phyloP scores from a whole-genome alignment of 2,888 invertebrate species.

The Scelioninae gen. 2 region DNA sequence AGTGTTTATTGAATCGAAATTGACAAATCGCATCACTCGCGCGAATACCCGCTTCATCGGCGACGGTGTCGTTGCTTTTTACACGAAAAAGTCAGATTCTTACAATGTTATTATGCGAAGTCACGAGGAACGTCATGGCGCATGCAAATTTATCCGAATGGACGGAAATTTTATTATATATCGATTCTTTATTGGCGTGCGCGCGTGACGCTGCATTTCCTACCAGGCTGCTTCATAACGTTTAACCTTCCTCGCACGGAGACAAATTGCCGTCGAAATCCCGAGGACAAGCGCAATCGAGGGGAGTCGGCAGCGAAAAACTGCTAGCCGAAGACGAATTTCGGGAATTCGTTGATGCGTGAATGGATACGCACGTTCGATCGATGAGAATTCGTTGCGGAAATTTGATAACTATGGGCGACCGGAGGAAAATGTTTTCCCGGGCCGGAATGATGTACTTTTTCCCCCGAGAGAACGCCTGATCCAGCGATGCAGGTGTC shows the following conservation, averaged over 20 bases:
- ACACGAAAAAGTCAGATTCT: constrained; percentile 29
- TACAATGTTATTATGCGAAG: constrained; percentile 33
- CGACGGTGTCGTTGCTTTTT: constrained; percentile 8
- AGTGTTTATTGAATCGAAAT: constrained; percentile 46
- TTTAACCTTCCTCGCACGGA: constrained; percentile 28
- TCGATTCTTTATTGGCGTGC: constrained; percentile 51
- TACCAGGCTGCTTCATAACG: constrained; percentile 33
- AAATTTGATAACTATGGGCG: constrained; percentile 18
- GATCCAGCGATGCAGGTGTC: constrained; percentile 46
- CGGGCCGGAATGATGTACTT: constrained; percentile 32
- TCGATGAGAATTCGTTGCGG: constrained; percentile 30
- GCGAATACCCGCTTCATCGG: constrained; percentile 20
- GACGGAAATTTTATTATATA: constrained; percentile 46
- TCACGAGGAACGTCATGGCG: neutral
- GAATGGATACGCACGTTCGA: too few species aligned
- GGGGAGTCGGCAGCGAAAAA: too few species aligned
- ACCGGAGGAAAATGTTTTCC: constrained; percentile 40
- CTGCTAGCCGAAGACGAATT: too few species aligned
- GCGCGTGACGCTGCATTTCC: constrained; percentile 43
- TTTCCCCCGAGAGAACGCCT: constrained; percentile 53
- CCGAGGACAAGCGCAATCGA: too few species aligned
- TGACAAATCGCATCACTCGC: constrained; percentile 48
- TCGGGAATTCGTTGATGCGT: too few species aligned
- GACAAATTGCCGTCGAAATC: too few species aligned
- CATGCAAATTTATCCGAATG: constrained; percentile 51